Conservation (phyloP, 2,888 invertebrate species). For the Cabera pusaria region DNA sequence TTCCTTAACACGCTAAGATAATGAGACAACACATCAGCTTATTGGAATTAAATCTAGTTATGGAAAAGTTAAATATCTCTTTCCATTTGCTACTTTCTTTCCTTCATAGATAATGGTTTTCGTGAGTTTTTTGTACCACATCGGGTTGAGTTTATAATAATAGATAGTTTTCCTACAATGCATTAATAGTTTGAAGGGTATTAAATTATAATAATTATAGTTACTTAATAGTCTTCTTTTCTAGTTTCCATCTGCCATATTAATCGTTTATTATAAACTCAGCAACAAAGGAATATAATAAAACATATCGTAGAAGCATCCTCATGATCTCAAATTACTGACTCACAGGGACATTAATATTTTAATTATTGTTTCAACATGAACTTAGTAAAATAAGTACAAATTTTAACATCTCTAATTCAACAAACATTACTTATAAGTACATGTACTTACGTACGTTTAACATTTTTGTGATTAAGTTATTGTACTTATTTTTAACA, state of each 20-base stretch:
- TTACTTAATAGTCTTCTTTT: background rate
- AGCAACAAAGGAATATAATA: conserved; percentile 23
- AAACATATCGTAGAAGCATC: conserved; percentile 4
- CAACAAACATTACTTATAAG: conserved; percentile 8
- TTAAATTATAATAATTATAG: too few species aligned
- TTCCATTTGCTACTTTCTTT: conserved; percentile 17
- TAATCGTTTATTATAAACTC: conserved; percentile 29
- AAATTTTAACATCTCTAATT: conserved; percentile 17
- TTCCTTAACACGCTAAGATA: conserved; percentile 2
- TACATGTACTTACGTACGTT: conserved; percentile 24
- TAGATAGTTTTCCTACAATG: background rate
- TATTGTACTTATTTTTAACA: conserved; percentile 28
- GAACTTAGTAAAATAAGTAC: conserved; percentile 20
- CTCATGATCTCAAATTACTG: conserved; percentile 25
- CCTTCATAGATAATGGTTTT: conserved; percentile 36
- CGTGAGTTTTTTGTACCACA: conserved; percentile 16
- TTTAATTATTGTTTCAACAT: conserved; percentile 13
- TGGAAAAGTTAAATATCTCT: conserved; percentile 3
- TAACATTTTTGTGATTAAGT: conserved; percentile 28
- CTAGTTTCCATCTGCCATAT: conserved; percentile 10
- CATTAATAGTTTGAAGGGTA: too few species aligned
- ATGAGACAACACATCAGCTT: too few species aligned
- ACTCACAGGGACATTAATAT: conserved; percentile 6
- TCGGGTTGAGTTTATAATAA: conserved; percentile 30
- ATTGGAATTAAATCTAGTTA: too few species aligned